Percentiles rank a stretch among this genome's conserved stretches.
Conservation (phyloP, 1,140 invertebrate species). For the silkworm (Bombyx mori) region ASM3026992v2 NC_085110.1:12282001-12282500, state of each 20-base stretch:
- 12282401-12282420: not conserved
- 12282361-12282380: slow-evolving; percentile 51
- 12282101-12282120: too few species aligned
- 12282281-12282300: slow-evolving; percentile 39
- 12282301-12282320: slow-evolving; percentile 42
- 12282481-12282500: too few species aligned
- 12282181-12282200: slow-evolving; percentile 26
- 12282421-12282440: not conserved
- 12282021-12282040: too few species aligned
- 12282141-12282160: slow-evolving; percentile 22
- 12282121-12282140: too few species aligned
- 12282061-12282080: too few species aligned
- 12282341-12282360: slow-evolving; percentile 40
- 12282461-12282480: too few species aligned
- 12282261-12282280: slow-evolving; percentile 40
- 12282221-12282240: slow-evolving; percentile 42
- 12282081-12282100: too few species aligned
- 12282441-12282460: too few species aligned
- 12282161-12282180: slow-evolving; percentile 33
- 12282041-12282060: too few species aligned
- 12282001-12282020: too few species aligned
- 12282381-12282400: slow-evolving; percentile 35
- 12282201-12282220: slow-evolving; percentile 41
- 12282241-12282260: slow-evolving; percentile 50
- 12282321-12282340: slow-evolving; percentile 26